phyloP scores from a whole-genome alignment of 2,113 vertebrate genomes.

The Oriolus oriolus region DNA sequence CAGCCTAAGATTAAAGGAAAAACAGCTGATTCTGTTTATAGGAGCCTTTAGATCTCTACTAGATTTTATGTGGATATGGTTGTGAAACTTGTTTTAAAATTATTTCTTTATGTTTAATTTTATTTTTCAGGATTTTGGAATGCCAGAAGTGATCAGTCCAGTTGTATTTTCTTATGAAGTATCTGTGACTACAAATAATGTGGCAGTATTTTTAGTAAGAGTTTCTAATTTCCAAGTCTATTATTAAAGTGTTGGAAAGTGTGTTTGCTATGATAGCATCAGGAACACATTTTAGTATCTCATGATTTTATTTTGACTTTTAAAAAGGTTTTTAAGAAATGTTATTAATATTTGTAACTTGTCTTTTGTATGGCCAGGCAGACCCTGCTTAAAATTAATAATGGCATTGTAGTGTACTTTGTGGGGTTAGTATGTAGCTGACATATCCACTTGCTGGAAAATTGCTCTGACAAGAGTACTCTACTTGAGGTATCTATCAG shows the following conservation, averaged over 20 bases:
- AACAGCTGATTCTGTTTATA: not conserved
- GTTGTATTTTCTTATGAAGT: not conserved
- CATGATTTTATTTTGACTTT: not conserved
- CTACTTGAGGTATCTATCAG: not conserved
- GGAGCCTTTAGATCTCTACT: not conserved
- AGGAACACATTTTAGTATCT: not conserved
- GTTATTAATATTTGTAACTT: not conserved
- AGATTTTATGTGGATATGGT: not conserved
- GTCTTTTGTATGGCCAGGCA: not conserved
- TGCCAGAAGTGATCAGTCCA: not conserved
- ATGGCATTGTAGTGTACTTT: not conserved
- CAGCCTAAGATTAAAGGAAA: not conserved
- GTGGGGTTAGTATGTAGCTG: not conserved
- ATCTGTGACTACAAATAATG: not conserved
- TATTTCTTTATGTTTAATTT: not conserved
- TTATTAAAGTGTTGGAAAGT: not conserved
- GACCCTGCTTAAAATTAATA: not conserved
- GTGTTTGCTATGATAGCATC: not conserved
- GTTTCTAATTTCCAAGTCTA: not conserved
- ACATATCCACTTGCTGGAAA: not conserved
- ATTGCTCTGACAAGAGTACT: not conserved
- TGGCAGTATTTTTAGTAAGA: not conserved
- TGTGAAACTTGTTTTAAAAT: not conserved
- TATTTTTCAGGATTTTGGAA: conserved; percentile 10
- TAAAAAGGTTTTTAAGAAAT: not conserved